These are phyloP conservation scores for Heliocidaris erythrogramma DNA, from an alignment of 35 echinoderm and acorn worm species.

Conservation along the genomic window DNA sequence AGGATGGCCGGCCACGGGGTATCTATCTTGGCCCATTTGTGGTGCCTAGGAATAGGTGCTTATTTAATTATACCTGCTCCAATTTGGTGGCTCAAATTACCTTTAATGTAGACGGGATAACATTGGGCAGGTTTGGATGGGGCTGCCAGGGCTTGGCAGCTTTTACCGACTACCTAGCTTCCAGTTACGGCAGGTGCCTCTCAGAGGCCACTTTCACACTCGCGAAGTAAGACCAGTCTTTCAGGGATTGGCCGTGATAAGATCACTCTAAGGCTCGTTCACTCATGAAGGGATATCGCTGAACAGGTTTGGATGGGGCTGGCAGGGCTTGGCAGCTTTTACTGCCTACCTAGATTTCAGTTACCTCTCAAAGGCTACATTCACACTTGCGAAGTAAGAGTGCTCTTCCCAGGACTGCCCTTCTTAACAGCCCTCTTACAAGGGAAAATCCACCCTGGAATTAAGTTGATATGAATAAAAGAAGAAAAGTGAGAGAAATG, in stretches of 20 bases:
- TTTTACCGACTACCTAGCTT: neutral
- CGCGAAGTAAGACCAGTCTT: neutral
- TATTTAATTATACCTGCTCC: constrained; percentile 11
- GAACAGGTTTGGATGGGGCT: too few species aligned
- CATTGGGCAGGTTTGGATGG: neutral
- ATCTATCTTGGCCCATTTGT: neutral
- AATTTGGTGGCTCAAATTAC: constrained; percentile 4
- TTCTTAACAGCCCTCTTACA: too few species aligned
- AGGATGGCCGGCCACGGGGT: neutral
- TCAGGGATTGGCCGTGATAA: neutral
- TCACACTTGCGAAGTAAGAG: too few species aligned
- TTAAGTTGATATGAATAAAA: too few species aligned
- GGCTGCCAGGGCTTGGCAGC: neutral
- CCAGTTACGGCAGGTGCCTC: neutral
- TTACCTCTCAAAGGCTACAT: too few species aligned
- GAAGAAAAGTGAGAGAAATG: too few species aligned
- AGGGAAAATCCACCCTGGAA: too few species aligned
- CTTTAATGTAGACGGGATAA: neutral
- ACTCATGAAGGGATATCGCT: too few species aligned
- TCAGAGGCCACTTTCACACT: neutral
- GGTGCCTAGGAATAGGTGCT: constrained; percentile 5
- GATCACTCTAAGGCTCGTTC: too few species aligned
- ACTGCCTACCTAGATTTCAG: too few species aligned
- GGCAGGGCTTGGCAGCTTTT: too few species aligned
- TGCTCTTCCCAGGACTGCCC: too few species aligned